phyloP scores from a whole-genome alignment of 64 coral and sea anemone genomes.

The Porites australiensis region DNA sequence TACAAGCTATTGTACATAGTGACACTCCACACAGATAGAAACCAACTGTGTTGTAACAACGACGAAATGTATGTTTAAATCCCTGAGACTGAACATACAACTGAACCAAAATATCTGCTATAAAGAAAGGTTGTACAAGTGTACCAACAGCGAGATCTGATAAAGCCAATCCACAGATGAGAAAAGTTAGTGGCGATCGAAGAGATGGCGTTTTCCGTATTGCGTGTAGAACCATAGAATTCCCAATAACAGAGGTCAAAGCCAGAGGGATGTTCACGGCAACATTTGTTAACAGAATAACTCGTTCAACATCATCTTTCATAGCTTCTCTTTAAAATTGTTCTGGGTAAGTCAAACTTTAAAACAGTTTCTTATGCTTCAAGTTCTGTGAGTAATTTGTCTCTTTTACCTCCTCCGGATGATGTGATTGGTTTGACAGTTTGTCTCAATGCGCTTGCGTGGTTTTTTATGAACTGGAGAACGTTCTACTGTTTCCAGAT shows the following conservation, averaged over 20 bases:
- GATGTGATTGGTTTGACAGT: too few species aligned
- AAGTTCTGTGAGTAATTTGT: neutral
- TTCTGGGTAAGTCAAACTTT: neutral
- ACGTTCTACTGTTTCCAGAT: too few species aligned
- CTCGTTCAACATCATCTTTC: neutral
- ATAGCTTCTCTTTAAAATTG: neutral
- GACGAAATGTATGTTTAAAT: neutral
- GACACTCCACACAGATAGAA: conserved; percentile 15
- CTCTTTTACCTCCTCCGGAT: too few species aligned
- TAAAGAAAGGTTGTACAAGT: conserved; percentile 9
- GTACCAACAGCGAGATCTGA: conserved; percentile 2
- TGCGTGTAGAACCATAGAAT: neutral
- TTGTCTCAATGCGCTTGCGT: too few species aligned
- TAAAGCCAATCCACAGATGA: neutral
- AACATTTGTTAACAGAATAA: neutral
- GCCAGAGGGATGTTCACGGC: neutral
- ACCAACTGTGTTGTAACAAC: neutral
- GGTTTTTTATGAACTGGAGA: too few species aligned
- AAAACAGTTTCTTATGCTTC: neutral
- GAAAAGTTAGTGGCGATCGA: neutral
- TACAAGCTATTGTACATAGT: conserved; percentile 5
- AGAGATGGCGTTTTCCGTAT: conserved; percentile 9
- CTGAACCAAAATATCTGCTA: neutral
- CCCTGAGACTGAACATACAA: neutral
- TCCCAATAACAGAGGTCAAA: neutral